Evolutionary conservation across 2,888 invertebrate species (phyloP), one percentile per base, ranked within the genome.

Genomic region (Pollenia labialis): DNA sequence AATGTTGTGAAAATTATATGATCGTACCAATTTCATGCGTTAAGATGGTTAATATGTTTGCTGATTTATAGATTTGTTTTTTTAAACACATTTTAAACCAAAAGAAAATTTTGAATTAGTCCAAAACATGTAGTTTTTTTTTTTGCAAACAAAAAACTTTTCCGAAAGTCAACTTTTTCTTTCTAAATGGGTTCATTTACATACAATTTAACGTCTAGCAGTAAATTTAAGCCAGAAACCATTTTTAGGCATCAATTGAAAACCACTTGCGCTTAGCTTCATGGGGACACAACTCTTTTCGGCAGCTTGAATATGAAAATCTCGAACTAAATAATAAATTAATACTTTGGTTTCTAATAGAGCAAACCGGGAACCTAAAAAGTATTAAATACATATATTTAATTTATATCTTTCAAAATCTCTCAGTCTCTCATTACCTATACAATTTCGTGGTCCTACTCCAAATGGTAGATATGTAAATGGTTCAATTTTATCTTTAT

Each of bases 391-490:
- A 32, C 0, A 6, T 32, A 6, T 6, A 6, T 32, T 32, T 32
- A 62, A 68, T 40, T 14, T 40, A 42, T 50, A 18, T 58, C 32
- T 12, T 40, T 9, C 12, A 6, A 32, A 32, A 32, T 32, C 32
- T 32, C 6, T 6, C 32, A 32, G 32, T 32, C 4, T 32, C 6
- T 32, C 6, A 56, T 60, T 81, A 93, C 95, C 96, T 74, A 96
- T 95, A 88, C 96, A 96, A 89, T 94, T 95, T 80, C 95, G 94
- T 1, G 95, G 95, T 4, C 96, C 96, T 0, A 93, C 52, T 1
- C 95, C 95, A 76, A 95, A 95, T 0, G 95, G 95, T 88, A 94
- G 88, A 85, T 94, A 95, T 0, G 94, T 91, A 62, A 93, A 94
- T 0, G 94, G 93, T 14, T 92, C 89, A 16, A 94, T 94, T 16